Percentiles rank a stretch among this genome's conserved stretches.
Conservation (phyloP, 2,888 invertebrate species). For the Oxytorus armatus region DNA sequence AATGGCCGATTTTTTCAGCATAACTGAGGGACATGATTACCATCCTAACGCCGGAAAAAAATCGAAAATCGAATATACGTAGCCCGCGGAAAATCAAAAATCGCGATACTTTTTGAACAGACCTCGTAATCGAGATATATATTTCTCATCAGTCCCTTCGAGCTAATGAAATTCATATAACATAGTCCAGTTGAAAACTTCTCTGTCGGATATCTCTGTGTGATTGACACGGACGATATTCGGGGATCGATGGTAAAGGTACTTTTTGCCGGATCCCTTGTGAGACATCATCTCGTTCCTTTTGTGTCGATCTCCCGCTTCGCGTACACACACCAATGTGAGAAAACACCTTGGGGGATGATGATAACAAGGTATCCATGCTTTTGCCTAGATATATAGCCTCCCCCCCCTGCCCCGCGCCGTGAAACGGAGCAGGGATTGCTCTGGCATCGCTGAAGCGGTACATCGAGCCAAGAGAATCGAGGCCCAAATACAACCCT, state of each 20-base stretch:
- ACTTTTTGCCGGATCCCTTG: constrained; percentile 15
- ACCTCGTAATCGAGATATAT: not conserved
- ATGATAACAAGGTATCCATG: constrained; percentile 42
- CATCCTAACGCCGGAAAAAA: too few species aligned
- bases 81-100: too few species aligned
- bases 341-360: constrained; percentile 51
- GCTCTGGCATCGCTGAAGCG: not conserved
- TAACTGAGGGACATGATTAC: too few species aligned
- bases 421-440: constrained; percentile 11
- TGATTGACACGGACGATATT: constrained; percentile 21
- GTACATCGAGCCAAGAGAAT: not conserved
- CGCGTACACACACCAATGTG: not conserved
- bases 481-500: not conserved
- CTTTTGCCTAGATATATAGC: not conserved
- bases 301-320: constrained; percentile 5
- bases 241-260: not conserved
- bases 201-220: not conserved
- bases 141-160: not conserved
- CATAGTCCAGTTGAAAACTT: not conserved
- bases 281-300: constrained; percentile 16
- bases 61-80: too few species aligned
- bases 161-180: not conserved
- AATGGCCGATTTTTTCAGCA: too few species aligned
- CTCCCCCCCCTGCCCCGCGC: not conserved
- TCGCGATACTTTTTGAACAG: too few species aligned